Percentiles rank a stretch among this genome's conserved stretches.
Evolutionary conservation across 2,797 vertebrate genomes (phyloP).

Genomic region (Diplodus sargus): DNA sequence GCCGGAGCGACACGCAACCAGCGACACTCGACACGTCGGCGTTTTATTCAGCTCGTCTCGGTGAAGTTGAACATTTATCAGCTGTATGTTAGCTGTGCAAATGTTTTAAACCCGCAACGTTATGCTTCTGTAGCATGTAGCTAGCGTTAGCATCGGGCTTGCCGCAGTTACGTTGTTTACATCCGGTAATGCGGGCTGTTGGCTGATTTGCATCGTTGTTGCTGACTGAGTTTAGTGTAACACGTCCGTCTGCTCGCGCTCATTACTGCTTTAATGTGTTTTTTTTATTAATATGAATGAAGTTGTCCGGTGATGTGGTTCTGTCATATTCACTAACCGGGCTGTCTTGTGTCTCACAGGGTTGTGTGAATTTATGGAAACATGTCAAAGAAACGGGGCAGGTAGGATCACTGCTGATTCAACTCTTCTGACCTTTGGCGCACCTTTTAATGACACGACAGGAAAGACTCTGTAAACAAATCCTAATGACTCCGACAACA

Average conservation of each 20-base stretch:
- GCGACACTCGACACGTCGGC: conserved; percentile 36
- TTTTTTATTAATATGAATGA: rapidly evolving
- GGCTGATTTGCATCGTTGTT: conserved; percentile 47
- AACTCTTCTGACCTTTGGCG: conserved; percentile 3
- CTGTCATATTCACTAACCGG: conserved; percentile 22
- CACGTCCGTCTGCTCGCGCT: background rate
- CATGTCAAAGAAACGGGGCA: conserved; percentile 90
- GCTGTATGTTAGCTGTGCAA: conserved; percentile 38
- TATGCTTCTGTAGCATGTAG: conserved; percentile 39
- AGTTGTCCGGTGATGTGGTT: background rate
- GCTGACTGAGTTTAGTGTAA: conserved; percentile 10
- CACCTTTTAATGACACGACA: background rate
- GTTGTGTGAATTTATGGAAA: conserved; percentile 85
- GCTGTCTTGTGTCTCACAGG: conserved; percentile 70
- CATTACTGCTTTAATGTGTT: background rate
- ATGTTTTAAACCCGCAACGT: conserved; percentile 32
- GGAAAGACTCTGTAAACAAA: too few species aligned
- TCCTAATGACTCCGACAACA: background rate
- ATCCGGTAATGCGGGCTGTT: conserved; percentile 70
- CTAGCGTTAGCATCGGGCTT: conserved; percentile 60
- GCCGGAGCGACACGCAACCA: background rate
- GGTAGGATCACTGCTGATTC: conserved; percentile 71
- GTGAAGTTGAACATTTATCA: conserved; percentile 64
- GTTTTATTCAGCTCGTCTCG: conserved; percentile 30
- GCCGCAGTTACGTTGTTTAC: conserved; percentile 80